Conservation (phyloP, 2,888 invertebrate genomes). For the Pinctada fucata region DNA sequence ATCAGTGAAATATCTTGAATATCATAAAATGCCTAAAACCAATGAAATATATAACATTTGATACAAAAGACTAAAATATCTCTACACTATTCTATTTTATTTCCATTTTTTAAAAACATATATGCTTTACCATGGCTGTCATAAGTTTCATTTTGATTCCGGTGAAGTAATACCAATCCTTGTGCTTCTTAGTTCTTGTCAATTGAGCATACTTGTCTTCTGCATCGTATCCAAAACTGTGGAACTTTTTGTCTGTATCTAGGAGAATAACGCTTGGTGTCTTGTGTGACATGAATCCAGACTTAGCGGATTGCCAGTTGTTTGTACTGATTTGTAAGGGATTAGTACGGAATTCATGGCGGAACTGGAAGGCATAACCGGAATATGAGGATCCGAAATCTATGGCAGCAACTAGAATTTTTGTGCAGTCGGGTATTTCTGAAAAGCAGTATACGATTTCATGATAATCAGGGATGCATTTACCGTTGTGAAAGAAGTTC, state of each 20-base stretch:
- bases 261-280: constrained; percentile 12
- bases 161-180: constrained; percentile 12
- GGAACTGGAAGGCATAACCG: constrained; percentile 12
- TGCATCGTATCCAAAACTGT: constrained; percentile 20
- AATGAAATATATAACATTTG: too few species aligned
- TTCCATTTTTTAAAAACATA: too few species aligned
- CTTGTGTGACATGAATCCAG: constrained; percentile 13
- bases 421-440: neutral
- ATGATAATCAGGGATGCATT: too few species aligned
- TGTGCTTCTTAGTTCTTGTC: constrained; percentile 10
- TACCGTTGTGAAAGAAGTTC: too few species aligned
- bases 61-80: too few species aligned
- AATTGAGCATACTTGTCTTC: constrained; percentile 18
- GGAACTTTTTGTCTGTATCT: constrained; percentile 5
- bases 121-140: constrained; percentile 10
- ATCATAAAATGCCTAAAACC: too few species aligned
- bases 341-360: constrained; percentile 6
- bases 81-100: too few species aligned
- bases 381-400: constrained; percentile 21
- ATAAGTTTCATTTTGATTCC: constrained; percentile 23
- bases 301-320: constrained; percentile 15
- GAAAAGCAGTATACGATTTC: too few species aligned
- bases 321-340: constrained; percentile 10
- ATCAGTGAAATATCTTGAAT: too few species aligned
- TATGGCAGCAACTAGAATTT: constrained; percentile 17